Conservation (phyloP, 1,140 invertebrate species). For the Pteromalus puparum region DNA sequence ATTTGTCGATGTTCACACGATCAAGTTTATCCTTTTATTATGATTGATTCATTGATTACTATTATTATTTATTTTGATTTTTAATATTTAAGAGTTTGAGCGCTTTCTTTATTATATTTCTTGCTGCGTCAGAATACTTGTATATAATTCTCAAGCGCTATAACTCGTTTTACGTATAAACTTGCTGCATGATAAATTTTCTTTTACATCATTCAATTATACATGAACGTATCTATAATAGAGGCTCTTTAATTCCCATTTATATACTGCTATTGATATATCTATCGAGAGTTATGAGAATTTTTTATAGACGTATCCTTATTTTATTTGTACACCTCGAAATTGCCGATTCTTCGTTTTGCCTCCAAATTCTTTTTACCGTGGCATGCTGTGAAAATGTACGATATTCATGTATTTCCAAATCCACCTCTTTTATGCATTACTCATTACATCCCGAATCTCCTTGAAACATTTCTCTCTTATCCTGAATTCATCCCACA, state of each 20-base stretch:
- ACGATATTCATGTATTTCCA: background rate
- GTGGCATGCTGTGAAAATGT: constrained; percentile 19
- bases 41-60: background rate
- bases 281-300: background rate
- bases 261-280: background rate
- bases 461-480: background rate
- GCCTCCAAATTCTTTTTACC: constrained; percentile 22
- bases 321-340: constrained; percentile 10
- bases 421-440: background rate
- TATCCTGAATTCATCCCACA: constrained; percentile 12
- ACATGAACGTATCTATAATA: background rate
- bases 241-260: background rate
- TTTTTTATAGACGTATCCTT: background rate
- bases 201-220: constrained; percentile 4
- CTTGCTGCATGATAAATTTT: constrained; percentile 37
- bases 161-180: constrained; percentile 12
- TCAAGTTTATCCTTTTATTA: background rate
- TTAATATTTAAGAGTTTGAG: constrained; percentile 12
- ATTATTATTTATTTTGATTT: constrained; percentile 23
- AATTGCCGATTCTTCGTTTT: background rate
- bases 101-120: constrained; percentile 13
- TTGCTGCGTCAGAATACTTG: background rate
- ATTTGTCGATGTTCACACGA: background rate
- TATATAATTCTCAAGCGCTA: constrained; percentile 10
- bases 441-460: constrained; percentile 11